Base-by-base conservation (phyloP, 23 tunicate genomes). In the Oikopleura dioica region DNA sequence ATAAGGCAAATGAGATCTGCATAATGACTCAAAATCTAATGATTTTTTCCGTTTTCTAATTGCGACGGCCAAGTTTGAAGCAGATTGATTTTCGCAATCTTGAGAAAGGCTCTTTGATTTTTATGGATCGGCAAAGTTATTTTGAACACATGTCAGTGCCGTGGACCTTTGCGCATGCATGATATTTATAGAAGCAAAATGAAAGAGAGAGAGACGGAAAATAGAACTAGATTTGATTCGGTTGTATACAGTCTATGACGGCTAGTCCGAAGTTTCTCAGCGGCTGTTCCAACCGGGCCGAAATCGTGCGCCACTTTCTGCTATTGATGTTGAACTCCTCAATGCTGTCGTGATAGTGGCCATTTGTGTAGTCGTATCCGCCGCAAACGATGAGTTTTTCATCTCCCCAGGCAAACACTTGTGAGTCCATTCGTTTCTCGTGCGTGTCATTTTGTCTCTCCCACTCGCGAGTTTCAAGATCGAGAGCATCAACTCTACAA, bases 351-450 rank as follows among this genome's bases (percentile, higher is more conserved):
- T 63, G 72, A 28, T 63, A 63, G 32, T 23, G 29, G 4, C 72
- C 72, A 63, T 63, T 28, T 2, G 72, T 28, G 33, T 63, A 63
- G 33, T 63, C 72, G 26, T 63, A 63, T 28, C 72, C 72, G 33
- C 72, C 72, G 33, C 16, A 63, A 63, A 63, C 72, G 33, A 21
- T 2, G 16, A 63, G 4, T 63, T 28, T 23, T 63, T 23, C 16
- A 28, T 63, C 33, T 21, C n/a, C n/a, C n/a, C 16, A 21, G 33
- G 30, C 33, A 2, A 63, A 21, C 26, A 63, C 72, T 28, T 63
- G 72, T 12, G 30, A 63, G 29, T 63, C 72, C 29, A 28, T 63
- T 63, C 72, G 29, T 63, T 31, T 24, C 29, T 2, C 2, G 16
- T 63, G 16, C 72, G 26, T 63, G 33, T 63, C 72, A 24, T 63